Base-by-base conservation (phyloP, 2,113 vertebrate genomes). In the Bufo gargarizans region DNA sequence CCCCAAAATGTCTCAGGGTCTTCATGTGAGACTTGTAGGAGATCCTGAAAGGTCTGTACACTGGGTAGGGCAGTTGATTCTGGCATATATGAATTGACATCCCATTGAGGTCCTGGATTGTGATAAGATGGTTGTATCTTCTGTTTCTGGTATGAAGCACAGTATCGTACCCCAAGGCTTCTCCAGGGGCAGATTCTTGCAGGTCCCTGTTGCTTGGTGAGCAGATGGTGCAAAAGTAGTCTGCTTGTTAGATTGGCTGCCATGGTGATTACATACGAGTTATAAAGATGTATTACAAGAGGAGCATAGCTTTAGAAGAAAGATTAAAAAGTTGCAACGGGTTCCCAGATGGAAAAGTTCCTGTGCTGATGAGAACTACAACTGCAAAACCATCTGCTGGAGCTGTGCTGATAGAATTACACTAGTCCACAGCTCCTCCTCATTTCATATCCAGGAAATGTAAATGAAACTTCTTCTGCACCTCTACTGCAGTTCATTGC, bases 1-100 rank as follows among this genome's bases (percentile, higher is more conserved):
- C 95, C 96, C 97, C 97, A 98, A 91, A 98, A 97, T 2, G 45
- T 93, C 1, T 94, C 93, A 0, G 96, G 96, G 3, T 97, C 95
- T 16, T 76, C 87, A 20, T 93, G 82, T 2, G 97, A 96, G 80
- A 94, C 91, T n/a, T 92, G 94, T 58, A 85, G 91, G 88, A 95
- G 91, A 0, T 93, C 92, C 53, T 84, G 50, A 91, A 96, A 95
- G 0, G 92, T 92, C 45, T 82, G 91, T 33, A 89, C 43, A 43
- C 67, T 89, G 45, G 33, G 43, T 69, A 59, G 58, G 33, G 79
- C 22, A 6, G 91, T 82, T 88, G 83, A 85, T 59, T 78, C 43
- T 0, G 9, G 50, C 22, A 3, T 45, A 69, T 87, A 90, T 2
- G 84, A 45, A 11, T 3, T 20, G 17, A 85, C 88, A 59, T 89